A percentile compares a stretch with the other conserved stretches of the same genome.
Evolutionary conservation across 2,888 invertebrate species (phyloP).

Genomic region (Sturmia bella): DNA sequence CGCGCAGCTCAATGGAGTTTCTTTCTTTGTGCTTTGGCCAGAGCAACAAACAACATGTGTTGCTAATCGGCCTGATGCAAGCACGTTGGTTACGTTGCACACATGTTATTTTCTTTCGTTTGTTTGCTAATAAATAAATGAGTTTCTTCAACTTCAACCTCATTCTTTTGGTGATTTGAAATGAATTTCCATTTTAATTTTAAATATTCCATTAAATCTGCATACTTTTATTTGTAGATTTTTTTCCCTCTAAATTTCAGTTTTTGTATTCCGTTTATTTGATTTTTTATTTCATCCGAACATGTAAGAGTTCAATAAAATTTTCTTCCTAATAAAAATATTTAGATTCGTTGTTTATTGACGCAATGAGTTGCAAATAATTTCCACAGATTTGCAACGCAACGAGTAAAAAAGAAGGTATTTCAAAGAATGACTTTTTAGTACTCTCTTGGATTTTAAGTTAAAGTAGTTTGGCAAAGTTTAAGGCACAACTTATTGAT

Average conservation of each 20-base stretch:
- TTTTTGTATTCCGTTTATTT: slow-evolving; percentile 18
- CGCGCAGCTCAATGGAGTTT: slow-evolving; percentile 9
- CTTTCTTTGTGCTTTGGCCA: slow-evolving; percentile 1
- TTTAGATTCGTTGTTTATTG: slow-evolving; percentile 60
- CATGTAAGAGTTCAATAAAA: slow-evolving; percentile 41
- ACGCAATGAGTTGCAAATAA: slow-evolving; percentile 57
- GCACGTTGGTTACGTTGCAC: slow-evolving; percentile 32
- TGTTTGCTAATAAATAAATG: slow-evolving; percentile 47
- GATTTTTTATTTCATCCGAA: neutral
- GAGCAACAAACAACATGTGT: slow-evolving; percentile 46
- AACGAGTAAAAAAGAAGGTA: neutral
- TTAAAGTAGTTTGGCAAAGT: neutral
- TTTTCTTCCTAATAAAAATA: slow-evolving; percentile 49
- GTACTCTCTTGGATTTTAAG: neutral
- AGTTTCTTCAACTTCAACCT: slow-evolving; percentile 68
- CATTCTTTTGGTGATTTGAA: slow-evolving; percentile 23
- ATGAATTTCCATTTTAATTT: slow-evolving; percentile 19
- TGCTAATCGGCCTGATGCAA: slow-evolving; percentile 49
- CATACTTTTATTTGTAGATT: slow-evolving; percentile 11
- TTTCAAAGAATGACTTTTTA: slow-evolving; percentile 13
- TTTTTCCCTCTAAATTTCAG: slow-evolving; percentile 8
- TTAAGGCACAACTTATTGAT: too few relatives aligned
- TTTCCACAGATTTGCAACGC: slow-evolving; percentile 45
- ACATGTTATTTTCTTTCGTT: slow-evolving; percentile 15
- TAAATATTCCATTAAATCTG: slow-evolving; percentile 30